These are phyloP conservation scores for Lordiphosa fenestrarum DNA, from an alignment of 2,888 invertebrate species.

Conservation along the genomic window DNA sequence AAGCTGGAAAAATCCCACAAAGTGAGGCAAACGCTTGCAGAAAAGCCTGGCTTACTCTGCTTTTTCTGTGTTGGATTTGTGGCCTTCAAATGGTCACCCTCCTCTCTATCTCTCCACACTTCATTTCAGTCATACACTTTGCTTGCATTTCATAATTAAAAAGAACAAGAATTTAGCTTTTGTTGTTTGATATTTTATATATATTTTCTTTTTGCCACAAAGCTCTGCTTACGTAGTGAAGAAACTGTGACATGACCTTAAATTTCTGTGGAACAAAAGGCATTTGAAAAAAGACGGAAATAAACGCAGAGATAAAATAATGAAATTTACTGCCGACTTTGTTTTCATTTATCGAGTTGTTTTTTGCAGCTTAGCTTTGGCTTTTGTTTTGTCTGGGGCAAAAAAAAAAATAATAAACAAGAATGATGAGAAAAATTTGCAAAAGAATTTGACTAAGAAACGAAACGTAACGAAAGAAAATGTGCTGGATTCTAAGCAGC, in stretches of 20 bases:
- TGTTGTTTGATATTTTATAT: not conserved
- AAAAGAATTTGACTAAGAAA: not conserved
- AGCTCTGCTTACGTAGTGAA: constrained; percentile 1
- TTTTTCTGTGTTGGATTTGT: not conserved
- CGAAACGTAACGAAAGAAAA: no score
- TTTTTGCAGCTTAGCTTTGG: constrained; percentile 5
- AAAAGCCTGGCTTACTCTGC: not conserved
- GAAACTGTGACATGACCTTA: constrained; percentile 40
- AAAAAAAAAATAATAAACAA: not conserved
- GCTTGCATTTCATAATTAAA: constrained; percentile 41
- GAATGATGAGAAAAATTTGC: not conserved
- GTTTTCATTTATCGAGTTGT: constrained; percentile 32
- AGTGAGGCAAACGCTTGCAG: not conserved
- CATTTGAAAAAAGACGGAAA: constrained; percentile 11
- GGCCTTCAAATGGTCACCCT: no score
- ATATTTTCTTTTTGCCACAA: constrained; percentile 4
- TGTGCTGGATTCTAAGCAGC: no score
- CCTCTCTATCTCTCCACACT: not conserved
- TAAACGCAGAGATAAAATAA: not conserved
- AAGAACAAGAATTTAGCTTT: constrained; percentile 12
- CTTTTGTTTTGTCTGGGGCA: constrained; percentile 8
- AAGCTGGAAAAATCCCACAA: constrained; percentile 3
- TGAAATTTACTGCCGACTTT: constrained; percentile 22
- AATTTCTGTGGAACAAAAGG: constrained; percentile 8
- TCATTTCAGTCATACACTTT: constrained; percentile 22